Base-by-base conservation (phyloP, 2,113 vertebrate species). In the Eublepharis macularius region DNA sequence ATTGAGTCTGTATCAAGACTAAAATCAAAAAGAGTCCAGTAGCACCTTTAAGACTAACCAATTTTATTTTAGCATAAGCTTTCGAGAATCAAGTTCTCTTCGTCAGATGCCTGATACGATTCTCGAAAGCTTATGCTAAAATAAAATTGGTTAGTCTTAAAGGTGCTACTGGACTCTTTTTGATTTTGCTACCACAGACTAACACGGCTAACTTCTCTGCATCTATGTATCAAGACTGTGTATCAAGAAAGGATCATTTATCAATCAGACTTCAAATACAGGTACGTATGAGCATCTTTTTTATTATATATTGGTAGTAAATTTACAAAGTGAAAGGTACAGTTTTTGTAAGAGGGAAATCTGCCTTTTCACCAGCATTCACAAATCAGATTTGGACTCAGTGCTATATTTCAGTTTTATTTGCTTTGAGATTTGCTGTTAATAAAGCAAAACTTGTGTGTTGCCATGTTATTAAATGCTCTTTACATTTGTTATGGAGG, bases 301-400 rank as follows among this genome's bases (percentile, higher is more conserved):
- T 74, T 82, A 89, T 77, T 49, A 34, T 10, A 76, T 57, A 4
- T 39, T 2, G 68, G 77, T 81, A 81, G 72, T 47, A 76, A 73
- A 9, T 47, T 88, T 49, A 24, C 93, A 65, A 87, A 87, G 12
- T n/a, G 57, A 90, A 87, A n/a, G 88, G 68, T 14, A 78, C 76
- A 60, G 72, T 84, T 87, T 80, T 85, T 87, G 29, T 26, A 92
- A 88, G 84, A 74, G 70, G 83, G 90, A 89, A 12, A 91, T 68
- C 24, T 74, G 39, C 45, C 41, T 80, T 89, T 87, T 91, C 90
- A 91, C 4, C 2, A 10, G 24, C 21, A 77, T 0, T 73, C 68
- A 83, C 9, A 63, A 39, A 12, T 87, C n/a, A 94, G 47, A 88
- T 87, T 75, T 72, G 14, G 3, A 16, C 85, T 36, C 32, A 32